Conservation (phyloP, 2,797 vertebrate species). For the Phrynocephalus guinanensis region DNA sequence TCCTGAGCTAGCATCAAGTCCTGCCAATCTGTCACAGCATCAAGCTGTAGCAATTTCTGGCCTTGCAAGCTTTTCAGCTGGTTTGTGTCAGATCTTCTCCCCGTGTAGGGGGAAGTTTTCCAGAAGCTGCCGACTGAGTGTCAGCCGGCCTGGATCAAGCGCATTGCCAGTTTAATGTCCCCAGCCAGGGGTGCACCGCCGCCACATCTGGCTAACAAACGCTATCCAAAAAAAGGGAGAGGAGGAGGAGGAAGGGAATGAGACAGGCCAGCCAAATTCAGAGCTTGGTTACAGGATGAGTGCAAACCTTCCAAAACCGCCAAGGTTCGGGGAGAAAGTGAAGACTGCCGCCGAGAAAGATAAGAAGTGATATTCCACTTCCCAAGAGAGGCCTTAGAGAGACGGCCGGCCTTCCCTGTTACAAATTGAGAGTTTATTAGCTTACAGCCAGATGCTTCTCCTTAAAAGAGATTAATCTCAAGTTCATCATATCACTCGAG, state of each 20-base stretch:
- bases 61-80: conserved; percentile 64
- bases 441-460: conserved; percentile 73
- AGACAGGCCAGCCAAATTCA: neutral
- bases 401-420: conserved; percentile 59
- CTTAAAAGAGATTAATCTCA: conserved; percentile 71
- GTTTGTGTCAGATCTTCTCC: conserved; percentile 65
- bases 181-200: conserved; percentile 47
- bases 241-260: neutral
- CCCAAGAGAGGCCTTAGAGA: conserved; percentile 43
- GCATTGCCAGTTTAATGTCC: conserved; percentile 64
- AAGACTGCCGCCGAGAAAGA: neutral
- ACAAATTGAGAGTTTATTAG: conserved; percentile 75
- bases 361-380: conserved; percentile 44
- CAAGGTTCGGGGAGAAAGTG: neutral
- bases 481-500: conserved; percentile 60
- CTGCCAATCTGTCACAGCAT: conserved; percentile 60
- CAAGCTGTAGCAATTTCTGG: conserved; percentile 66
- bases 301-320: rapidly evolving
- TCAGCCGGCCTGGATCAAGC: conserved; percentile 68
- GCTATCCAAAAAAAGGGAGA: neutral
- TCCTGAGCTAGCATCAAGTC: conserved; percentile 36
- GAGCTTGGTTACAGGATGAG: conserved; percentile 15
- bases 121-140: conserved; percentile 69
- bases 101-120: conserved; percentile 58
- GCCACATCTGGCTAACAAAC: conserved; percentile 63